Evolutionary conservation across 2,888 invertebrate species (phyloP).

Genomic region (Drosophila mimetica): DNA sequence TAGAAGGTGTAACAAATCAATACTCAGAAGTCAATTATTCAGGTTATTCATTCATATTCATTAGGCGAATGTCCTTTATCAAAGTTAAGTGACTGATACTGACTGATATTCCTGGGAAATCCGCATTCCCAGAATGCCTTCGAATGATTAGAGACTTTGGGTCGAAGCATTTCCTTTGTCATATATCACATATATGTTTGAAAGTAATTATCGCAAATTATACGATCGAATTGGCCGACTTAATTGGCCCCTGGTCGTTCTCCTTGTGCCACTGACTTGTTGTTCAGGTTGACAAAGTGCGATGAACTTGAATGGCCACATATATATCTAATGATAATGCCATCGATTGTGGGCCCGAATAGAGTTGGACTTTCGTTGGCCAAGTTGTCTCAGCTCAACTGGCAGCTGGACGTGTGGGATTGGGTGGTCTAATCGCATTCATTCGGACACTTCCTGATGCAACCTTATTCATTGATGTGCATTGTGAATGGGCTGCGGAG

Average conservation of each 20-base stretch:
- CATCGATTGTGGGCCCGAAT: constrained; percentile 11
- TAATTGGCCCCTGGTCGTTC: constrained; percentile 26
- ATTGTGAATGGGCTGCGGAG: constrained; percentile 35
- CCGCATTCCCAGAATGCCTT: too few relatives aligned
- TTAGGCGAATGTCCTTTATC: not conserved
- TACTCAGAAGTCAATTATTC: too few relatives aligned
- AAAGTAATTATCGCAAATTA: constrained; percentile 12
- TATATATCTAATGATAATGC: constrained; percentile 19
- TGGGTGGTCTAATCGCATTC: constrained; percentile 14
- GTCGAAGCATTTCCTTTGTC: constrained; percentile 9
- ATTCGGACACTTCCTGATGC: constrained; percentile 17
- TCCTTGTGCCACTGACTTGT: constrained; percentile 53
- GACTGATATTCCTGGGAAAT: not conserved
- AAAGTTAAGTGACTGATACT: not conserved
- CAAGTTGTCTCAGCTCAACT: constrained; percentile 5
- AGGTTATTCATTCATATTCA: too few relatives aligned
- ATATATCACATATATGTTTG: too few relatives aligned
- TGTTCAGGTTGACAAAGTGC: constrained; percentile 30
- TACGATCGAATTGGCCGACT: not conserved
- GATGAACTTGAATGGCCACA: constrained; percentile 51
- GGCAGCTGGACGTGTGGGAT: constrained; percentile 8
- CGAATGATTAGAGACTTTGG: too few relatives aligned
- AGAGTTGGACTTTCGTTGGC: not conserved
- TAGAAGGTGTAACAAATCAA: too few relatives aligned
- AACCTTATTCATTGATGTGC: constrained; percentile 20